phyloP scores from a whole-genome alignment of 2,113 vertebrate genomes.

The Amphilophus citrinellus region DNA sequence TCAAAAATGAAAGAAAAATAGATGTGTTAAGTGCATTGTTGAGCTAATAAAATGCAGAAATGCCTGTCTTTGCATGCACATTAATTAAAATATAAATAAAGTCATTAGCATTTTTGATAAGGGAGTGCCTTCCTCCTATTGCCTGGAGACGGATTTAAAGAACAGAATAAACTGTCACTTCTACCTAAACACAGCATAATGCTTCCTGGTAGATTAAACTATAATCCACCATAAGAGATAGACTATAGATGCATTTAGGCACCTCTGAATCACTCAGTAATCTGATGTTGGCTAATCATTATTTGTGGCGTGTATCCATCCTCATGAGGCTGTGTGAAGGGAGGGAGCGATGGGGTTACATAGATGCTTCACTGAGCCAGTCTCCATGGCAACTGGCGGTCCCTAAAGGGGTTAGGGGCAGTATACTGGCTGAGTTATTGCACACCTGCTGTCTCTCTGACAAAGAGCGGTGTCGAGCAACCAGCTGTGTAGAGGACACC shows the following conservation, averaged over 20 bases:
- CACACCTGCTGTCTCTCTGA: conserved; percentile 78
- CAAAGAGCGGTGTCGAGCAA: conserved; percentile 52
- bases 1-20: not conserved
- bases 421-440: conserved; percentile 65
- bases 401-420: conserved; percentile 64
- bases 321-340: conserved; percentile 43
- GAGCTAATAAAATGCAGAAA: not conserved
- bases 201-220: not conserved
- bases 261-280: not conserved
- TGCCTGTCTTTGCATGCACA: not conserved
- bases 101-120: not conserved
- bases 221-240: not conserved
- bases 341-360: conserved; percentile 35
- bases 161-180: not conserved
- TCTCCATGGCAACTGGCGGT: conserved; percentile 80
- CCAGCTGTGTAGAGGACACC: conserved; percentile 53
- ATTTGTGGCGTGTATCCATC: conserved; percentile 54
- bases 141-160: not conserved
- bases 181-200: not conserved
- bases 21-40: not conserved
- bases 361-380: conserved; percentile 72
- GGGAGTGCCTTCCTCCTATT: not conserved
- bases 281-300: conserved; percentile 48
- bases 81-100: not conserved
- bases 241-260: not conserved